These are phyloP conservation scores for Tangara arthus DNA, from an alignment of 2,797 vertebrate genomes.

Conservation along the genomic window DNA sequence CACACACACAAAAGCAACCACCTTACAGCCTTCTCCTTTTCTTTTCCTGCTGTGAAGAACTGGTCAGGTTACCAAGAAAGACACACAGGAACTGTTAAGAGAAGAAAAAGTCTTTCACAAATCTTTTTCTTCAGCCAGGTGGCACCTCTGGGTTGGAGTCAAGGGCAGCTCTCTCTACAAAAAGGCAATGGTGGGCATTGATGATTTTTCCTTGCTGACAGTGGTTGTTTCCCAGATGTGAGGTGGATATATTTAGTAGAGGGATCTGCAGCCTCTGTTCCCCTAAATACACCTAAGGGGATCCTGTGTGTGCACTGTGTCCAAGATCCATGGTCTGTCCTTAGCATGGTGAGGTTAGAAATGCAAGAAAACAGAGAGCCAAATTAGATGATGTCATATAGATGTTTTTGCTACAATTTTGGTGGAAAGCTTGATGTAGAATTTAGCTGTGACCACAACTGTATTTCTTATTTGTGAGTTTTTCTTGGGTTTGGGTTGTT, in stretches of 20 bases:
- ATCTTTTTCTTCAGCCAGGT: not conserved
- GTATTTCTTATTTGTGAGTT: not conserved
- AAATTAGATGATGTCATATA: not conserved
- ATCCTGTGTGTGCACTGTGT: not conserved
- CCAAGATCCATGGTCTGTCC: rapidly evolving
- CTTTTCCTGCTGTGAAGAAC: not conserved
- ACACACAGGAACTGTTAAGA: not conserved
- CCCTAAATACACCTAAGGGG: not conserved
- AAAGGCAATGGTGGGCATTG: not conserved
- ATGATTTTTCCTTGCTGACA: not conserved
- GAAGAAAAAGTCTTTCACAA: not conserved
- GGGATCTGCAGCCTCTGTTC: not conserved
- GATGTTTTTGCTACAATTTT: not conserved
- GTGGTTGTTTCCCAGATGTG: not conserved
- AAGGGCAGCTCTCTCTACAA: not conserved
- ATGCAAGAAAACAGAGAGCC: not conserved
- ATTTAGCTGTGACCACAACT: not conserved
- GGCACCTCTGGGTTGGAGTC: not conserved
- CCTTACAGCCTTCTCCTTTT: not conserved
- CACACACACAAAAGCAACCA: not conserved
- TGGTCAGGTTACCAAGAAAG: not conserved
- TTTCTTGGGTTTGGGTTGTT: not conserved
- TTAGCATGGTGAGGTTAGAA: not conserved
- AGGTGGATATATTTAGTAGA: not conserved
- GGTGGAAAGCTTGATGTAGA: not conserved